Evolutionary conservation across 2,113 vertebrate species (phyloP).

Genomic region (Epinephelus lanceolatus): DNA sequence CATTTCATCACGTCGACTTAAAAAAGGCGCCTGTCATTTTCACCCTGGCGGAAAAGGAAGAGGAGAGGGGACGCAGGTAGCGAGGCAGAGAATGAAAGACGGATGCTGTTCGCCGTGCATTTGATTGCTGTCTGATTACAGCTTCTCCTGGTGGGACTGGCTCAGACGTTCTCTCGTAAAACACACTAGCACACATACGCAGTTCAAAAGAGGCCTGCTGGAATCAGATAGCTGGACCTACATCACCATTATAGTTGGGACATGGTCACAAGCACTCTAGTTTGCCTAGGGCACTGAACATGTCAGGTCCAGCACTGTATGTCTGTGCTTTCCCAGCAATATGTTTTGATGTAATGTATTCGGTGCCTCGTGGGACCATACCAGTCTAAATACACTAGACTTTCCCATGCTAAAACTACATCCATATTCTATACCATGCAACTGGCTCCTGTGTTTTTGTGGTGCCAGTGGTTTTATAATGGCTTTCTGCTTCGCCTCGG

Average conservation of each 20-base stretch:
- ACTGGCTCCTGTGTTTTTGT: not conserved
- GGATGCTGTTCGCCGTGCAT: constrained; percentile 43
- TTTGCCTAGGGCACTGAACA: no score
- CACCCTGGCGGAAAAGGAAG: constrained; percentile 30
- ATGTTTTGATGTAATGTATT: constrained; percentile 38
- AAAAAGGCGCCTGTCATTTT: constrained; percentile 46
- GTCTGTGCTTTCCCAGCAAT: constrained; percentile 24
- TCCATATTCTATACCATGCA: constrained; percentile 2
- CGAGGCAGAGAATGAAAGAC: constrained; percentile 23
- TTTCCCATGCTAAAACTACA: constrained; percentile 12
- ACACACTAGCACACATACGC: constrained; percentile 12
- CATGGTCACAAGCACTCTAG: not conserved
- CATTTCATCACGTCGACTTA: constrained; percentile 29
- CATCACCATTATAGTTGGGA: constrained; percentile 14
- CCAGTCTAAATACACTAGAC: not conserved
- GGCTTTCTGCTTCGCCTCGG: constrained; percentile 14
- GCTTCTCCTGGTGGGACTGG: constrained; percentile 49
- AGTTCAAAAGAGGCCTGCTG: constrained; percentile 26
- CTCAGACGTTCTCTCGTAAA: constrained; percentile 13
- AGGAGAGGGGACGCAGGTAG: constrained; percentile 5
- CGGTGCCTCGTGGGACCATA: constrained; percentile 8
- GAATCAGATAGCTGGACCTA: constrained; percentile 26
- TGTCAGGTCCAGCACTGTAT: not conserved
- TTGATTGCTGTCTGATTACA: constrained; percentile 77
- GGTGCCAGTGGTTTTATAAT: not conserved